phyloP scores from a whole-genome alignment of 2,113 vertebrate genomes.

The Paradisaea rubra region DNA sequence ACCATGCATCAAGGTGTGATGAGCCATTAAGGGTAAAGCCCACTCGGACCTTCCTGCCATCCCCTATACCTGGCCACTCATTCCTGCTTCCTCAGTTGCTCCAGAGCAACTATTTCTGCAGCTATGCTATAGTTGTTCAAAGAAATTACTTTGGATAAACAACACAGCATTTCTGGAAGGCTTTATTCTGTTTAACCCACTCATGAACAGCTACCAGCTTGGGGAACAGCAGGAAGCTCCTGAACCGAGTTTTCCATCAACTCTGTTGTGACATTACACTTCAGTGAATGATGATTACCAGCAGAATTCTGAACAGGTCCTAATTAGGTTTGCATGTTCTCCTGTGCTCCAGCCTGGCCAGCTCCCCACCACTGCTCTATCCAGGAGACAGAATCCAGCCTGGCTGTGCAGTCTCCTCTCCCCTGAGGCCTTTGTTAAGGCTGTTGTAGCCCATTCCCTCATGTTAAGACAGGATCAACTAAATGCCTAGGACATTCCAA shows the following conservation, averaged over 20 bases:
- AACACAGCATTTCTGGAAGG: neutral
- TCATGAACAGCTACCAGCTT: neutral
- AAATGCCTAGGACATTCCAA: neutral
- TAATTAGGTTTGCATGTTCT: neutral
- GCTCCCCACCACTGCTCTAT: neutral
- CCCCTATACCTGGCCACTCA: neutral
- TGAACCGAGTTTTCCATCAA: neutral
- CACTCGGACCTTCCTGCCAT: rapidly evolving
- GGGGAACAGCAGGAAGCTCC: neutral
- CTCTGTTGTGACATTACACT: neutral
- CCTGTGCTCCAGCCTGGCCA: neutral
- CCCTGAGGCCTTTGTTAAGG: neutral
- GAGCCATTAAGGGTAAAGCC: neutral
- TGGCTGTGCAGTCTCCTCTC: neutral
- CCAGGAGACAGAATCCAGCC: neutral
- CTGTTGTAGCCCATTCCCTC: neutral
- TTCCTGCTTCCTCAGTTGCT: neutral
- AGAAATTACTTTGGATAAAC: neutral
- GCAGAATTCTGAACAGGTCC: neutral
- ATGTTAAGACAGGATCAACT: neutral
- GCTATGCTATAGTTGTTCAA: neutral
- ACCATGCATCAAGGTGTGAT: neutral
- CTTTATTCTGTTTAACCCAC: neutral
- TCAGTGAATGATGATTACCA: neutral
- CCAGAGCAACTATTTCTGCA: neutral